These are phyloP conservation scores for Orthonevra nobilis DNA, from an alignment of 2,888 invertebrate species.

Conservation along the genomic window DNA sequence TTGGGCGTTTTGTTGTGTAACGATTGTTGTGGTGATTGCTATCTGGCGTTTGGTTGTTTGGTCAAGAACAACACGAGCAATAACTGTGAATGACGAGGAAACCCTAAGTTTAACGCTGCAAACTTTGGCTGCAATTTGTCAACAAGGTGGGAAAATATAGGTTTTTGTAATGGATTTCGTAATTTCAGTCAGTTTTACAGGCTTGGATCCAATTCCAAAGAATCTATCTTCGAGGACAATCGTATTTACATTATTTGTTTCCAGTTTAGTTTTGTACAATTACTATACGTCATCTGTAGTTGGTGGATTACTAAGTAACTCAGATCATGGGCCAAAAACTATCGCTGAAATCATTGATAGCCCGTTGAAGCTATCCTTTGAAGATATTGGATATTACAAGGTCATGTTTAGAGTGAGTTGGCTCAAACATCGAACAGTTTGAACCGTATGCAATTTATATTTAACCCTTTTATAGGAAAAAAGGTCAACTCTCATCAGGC, in stretches of 20 bases:
- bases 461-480: conserved; percentile 74
- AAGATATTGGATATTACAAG: conserved; percentile 79
- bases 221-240: conserved; percentile 74
- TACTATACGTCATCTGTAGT: conserved; percentile 79
- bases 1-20: conserved; percentile 73
- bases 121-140: conserved; percentile 76
- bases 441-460: no score
- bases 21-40: conserved; percentile 71
- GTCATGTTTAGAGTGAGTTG: conserved; percentile 76
- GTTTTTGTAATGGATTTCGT: background rate
- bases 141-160: conserved; percentile 73
- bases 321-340: conserved; percentile 75
- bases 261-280: conserved; percentile 77
- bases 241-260: conserved; percentile 74
- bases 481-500: conserved; percentile 71
- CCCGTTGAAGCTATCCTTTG: conserved; percentile 76
- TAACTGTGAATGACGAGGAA: conserved; percentile 7
- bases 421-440: no score
- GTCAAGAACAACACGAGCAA: conserved; percentile 38
- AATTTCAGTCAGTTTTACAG: conserved; percentile 60
- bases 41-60: conserved; percentile 74
- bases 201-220: conserved; percentile 75
- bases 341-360: conserved; percentile 76
- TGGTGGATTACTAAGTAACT: conserved; percentile 77
- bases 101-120: conserved; percentile 71